Conservation (phyloP, 2,113 vertebrate genomes). For the Helogale parvula region DNA sequence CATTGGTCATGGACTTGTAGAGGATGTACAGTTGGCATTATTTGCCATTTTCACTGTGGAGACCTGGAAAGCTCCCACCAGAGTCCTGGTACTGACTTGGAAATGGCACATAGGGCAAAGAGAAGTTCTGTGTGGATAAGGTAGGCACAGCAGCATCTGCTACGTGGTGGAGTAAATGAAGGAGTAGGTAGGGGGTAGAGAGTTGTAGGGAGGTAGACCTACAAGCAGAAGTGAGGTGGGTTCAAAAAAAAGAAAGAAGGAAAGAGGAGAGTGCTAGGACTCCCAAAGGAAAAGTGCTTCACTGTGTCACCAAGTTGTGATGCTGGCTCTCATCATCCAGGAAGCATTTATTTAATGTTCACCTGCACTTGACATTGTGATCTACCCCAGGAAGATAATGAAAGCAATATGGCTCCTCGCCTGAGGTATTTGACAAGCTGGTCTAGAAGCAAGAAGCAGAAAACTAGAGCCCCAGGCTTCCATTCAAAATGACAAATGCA, state of each 20-base stretch:
- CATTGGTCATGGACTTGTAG: neutral
- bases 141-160: fast-evolving
- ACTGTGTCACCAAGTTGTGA: neutral
- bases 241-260: neutral
- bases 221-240: neutral
- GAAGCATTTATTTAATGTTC: conserved; percentile 49
- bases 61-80: neutral
- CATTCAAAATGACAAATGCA: conserved; percentile 50
- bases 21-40: neutral
- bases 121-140: neutral
- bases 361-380: conserved; percentile 42
- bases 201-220: neutral
- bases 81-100: neutral
- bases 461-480: neutral
- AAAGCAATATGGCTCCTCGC: conserved; percentile 49
- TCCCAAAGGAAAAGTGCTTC: neutral
- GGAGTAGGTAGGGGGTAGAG: too few relatives aligned
- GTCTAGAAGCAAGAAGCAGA: neutral
- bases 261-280: neutral
- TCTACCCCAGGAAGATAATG: conserved; percentile 52
- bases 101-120: neutral
- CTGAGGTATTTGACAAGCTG: conserved; percentile 43
- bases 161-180: neutral
- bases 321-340: neutral
- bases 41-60: neutral